These are phyloP conservation scores for Cheilosia variabilis DNA, from an alignment of 2,888 invertebrate genomes.

Conservation along the genomic window DNA sequence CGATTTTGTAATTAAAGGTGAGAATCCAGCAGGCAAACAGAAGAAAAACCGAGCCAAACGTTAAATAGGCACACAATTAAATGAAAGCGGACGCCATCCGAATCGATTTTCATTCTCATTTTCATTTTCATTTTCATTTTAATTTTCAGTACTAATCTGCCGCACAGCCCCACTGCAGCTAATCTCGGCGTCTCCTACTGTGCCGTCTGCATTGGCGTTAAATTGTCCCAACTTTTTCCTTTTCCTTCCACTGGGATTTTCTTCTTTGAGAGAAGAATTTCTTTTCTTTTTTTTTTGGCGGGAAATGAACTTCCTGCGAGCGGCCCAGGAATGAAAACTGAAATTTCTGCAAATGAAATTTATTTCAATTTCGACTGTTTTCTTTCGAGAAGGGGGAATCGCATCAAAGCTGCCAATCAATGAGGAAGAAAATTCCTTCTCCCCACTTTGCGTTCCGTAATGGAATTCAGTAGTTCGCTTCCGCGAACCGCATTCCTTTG, in stretches of 20 bases:
- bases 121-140: slow-evolving; percentile 38
- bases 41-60: background rate
- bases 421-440: background rate
- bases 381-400: slow-evolving; percentile 16
- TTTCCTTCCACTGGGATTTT: background rate
- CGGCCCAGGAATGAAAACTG: background rate
- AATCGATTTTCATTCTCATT: slow-evolving; percentile 51
- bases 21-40: slow-evolving; percentile 18
- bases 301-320: slow-evolving; percentile 40
- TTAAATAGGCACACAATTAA: slow-evolving; percentile 3
- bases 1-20: slow-evolving; percentile 57
- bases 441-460: background rate
- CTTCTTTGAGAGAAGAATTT: background rate
- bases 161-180: slow-evolving; percentile 14
- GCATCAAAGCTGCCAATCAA: slow-evolving; percentile 26
- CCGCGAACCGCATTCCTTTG: slow-evolving; percentile 24
- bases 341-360: slow-evolving; percentile 28
- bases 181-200: slow-evolving; percentile 3
- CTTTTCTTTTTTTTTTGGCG: background rate
- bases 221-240: slow-evolving; percentile 13
- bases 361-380: slow-evolving; percentile 32
- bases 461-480: slow-evolving; percentile 22
- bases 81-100: slow-evolving; percentile 17
- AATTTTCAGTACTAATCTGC: slow-evolving; percentile 22
- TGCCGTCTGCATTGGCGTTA: slow-evolving; percentile 27